phyloP scores from a whole-genome alignment of 2,797 vertebrate species.

The Natrix natrix region DNA sequence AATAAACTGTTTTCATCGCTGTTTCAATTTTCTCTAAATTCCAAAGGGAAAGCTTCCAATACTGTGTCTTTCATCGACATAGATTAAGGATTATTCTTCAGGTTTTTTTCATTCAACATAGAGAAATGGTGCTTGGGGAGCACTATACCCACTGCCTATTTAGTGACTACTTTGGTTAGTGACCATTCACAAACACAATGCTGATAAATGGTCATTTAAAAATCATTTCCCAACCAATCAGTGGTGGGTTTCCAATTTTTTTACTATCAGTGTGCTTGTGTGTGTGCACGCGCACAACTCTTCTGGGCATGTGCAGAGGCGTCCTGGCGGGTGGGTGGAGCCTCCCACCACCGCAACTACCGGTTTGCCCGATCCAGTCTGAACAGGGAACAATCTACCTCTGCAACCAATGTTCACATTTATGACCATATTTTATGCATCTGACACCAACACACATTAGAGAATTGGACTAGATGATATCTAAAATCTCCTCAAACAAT shows the following conservation, averaged over 20 bases:
- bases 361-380: too few species aligned
- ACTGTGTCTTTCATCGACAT: background rate
- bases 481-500: background rate
- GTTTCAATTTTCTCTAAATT: background rate
- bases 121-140: background rate
- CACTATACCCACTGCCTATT: background rate
- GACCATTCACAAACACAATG: background rate
- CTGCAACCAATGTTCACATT: background rate
- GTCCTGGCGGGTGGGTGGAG: too few species aligned
- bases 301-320: too few species aligned
- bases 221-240: background rate
- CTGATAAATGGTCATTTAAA: background rate
- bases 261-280: too few species aligned
- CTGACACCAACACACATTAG: background rate
- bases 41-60: background rate
- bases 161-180: background rate
- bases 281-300: too few species aligned
- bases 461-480: background rate
- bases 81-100: background rate
- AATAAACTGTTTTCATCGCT: background rate
- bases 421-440: background rate
- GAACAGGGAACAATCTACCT: too few species aligned
- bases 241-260: too few species aligned
- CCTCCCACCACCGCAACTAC: too few species aligned
- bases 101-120: background rate